phyloP scores from a whole-genome alignment of 2,888 invertebrate genomes.

The Carabus problematicus region DNA sequence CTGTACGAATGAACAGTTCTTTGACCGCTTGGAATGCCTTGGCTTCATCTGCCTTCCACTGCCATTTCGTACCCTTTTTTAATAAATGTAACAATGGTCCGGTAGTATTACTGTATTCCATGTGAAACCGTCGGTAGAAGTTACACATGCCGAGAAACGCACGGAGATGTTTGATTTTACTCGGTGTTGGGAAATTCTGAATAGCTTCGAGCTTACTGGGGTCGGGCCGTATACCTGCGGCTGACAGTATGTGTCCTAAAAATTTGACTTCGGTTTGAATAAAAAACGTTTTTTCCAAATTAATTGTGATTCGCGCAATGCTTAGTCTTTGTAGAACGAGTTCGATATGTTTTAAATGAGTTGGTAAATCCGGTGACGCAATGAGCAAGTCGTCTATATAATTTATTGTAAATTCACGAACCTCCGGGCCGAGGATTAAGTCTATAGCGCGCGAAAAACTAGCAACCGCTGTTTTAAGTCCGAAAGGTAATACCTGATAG shows the following conservation, averaged over 20 bases:
- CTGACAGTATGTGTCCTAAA: conserved; percentile 46
- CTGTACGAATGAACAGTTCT: conserved; percentile 27
- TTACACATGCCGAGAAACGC: conserved; percentile 46
- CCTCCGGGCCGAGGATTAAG: conserved; percentile 45
- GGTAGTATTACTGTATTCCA: conserved; percentile 40
- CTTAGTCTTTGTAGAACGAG: conserved; percentile 38
- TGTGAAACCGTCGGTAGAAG: conserved; percentile 44
- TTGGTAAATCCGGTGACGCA: conserved; percentile 42
- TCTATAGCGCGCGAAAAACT: conserved; percentile 44
- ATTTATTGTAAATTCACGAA: conserved; percentile 35
- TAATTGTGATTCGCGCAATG: conserved; percentile 45
- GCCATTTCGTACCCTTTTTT: conserved; percentile 41
- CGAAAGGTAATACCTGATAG: conserved; percentile 50
- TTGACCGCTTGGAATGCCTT: conserved; percentile 30
- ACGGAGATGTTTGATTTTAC: conserved; percentile 44
- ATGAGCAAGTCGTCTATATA: conserved; percentile 46
- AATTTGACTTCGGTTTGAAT: conserved; percentile 45
- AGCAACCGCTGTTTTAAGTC: conserved; percentile 48
- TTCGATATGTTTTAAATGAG: conserved; percentile 43
- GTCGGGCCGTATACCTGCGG: conserved; percentile 45
- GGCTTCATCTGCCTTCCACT: conserved; percentile 35
- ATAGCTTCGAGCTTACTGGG: conserved; percentile 45
- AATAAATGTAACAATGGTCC: conserved; percentile 42
- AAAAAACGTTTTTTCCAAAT: conserved; percentile 46
- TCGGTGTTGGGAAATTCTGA: conserved; percentile 45